Base-by-base conservation (phyloP, 2,113 vertebrate species). In the Irena cyanogastra region DNA sequence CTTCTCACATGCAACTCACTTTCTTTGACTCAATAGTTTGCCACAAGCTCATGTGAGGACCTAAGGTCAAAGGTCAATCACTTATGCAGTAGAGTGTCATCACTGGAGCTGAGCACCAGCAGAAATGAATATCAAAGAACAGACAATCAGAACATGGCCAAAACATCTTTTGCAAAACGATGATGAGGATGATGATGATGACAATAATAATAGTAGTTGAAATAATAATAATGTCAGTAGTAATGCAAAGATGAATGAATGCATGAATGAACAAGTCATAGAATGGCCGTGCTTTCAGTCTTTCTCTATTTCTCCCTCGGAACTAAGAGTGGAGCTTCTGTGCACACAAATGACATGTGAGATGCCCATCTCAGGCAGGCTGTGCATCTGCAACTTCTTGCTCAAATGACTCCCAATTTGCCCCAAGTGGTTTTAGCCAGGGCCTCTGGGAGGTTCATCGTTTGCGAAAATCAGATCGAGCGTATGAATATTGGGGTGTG, bases 231-330 rank as follows among this genome's bases (percentile, higher is more conserved):
- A 9, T 15, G 57, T 20, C 33, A 59, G 30, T 45, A 35, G 56
- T 30, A 64, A 64, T 30, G 31, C 13, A n/a, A 44, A 66, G 60
- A 75, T 77, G 77, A 86, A 94, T 87, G 64, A 69, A 56, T 16
- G 52, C 24, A 41, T 83, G 90, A 88, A 92, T 93, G 93, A 87
- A 77, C 68, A 42, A 72, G 80, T 92, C 65, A 45, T 30, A 20
- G 10, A 35, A 74, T 22, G 71, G 45, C 88, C 19, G 0, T 28
- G 45, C 66, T 76, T 76, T 72, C 42, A 18, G 53, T 61, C 66
- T 88, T 72, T 64, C 45, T 39, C n/a, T 28, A 3, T 53, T 83
- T 59, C 41, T 61, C 56, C 50, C 64, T 75, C 2, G 0, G 42
- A 89, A 33, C 26, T 56, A 35, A 71, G 53, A 86, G 65, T 53